Percentiles rank a stretch among this genome's conserved stretches.
Evolutionary conservation across 2,888 invertebrate species (phyloP).

Genomic region (Bimastos eiseni): DNA sequence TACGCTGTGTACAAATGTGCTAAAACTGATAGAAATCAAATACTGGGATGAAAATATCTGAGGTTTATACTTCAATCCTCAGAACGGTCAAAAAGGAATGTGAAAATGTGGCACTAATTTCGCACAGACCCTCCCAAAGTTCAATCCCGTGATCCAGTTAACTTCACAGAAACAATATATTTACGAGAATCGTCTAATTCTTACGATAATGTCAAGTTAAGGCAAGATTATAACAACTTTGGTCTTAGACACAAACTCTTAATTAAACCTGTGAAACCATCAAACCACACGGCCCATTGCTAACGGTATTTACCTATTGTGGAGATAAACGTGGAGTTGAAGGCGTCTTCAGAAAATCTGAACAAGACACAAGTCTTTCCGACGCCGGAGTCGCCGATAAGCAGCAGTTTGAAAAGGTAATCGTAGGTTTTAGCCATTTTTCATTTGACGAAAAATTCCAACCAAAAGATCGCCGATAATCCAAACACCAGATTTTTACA

Average conservation of each 20-base stretch:
- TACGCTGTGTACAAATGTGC: too few species aligned
- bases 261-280: neutral
- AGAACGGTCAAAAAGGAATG: too few species aligned
- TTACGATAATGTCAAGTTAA: neutral
- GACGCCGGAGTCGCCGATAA: constrained; percentile 69
- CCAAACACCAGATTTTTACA: neutral
- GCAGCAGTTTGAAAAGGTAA: constrained; percentile 67
- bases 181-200: neutral
- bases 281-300: neutral
- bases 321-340: constrained; percentile 69
- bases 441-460: constrained; percentile 9
- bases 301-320: constrained; percentile 63
- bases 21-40: too few species aligned
- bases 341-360: constrained; percentile 68
- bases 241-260: neutral
- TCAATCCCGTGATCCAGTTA: neutral
- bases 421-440: constrained; percentile 68
- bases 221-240: neutral
- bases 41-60: too few species aligned
- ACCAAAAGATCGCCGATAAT: constrained; percentile 13
- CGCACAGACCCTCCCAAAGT: neutral
- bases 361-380: constrained; percentile 69
- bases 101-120: neutral
- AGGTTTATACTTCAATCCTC: too few species aligned
- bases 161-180: neutral